Evolutionary conservation across 2,797 vertebrate species (phyloP).

Genomic region (Scolopax rusticola): DNA sequence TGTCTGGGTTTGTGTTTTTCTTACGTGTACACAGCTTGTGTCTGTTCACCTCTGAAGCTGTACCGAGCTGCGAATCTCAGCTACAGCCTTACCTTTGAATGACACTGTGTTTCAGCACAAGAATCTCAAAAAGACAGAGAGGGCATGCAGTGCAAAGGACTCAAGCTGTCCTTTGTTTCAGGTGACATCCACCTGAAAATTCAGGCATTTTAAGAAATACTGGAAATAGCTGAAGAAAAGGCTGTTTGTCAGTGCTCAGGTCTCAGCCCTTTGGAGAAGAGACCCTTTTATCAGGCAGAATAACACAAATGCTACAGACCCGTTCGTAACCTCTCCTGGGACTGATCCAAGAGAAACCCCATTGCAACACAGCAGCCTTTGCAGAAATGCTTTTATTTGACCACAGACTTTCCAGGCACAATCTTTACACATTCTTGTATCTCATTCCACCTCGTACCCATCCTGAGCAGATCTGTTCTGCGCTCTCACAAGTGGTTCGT

Average conservation of each 20-base stretch:
- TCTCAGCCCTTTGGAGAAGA: background rate
- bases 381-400: background rate
- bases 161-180: background rate
- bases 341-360: background rate
- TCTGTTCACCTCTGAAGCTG: background rate
- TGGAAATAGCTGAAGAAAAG: background rate
- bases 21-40: fast-evolving
- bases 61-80: background rate
- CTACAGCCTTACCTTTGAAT: background rate
- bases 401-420: background rate
- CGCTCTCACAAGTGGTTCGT: background rate
- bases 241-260: fast-evolving
- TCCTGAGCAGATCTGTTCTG: background rate
- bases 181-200: background rate
- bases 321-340: background rate
- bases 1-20: background rate
- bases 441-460: background rate
- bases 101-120: background rate
- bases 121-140: background rate
- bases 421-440: background rate
- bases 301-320: fast-evolving
- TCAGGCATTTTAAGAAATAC: background rate
- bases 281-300: background rate
- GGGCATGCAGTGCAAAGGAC: background rate
- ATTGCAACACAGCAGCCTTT: background rate